These are phyloP conservation scores for Mesembrinibis cayennensis DNA, from an alignment of 2,113 vertebrate species.

Conservation along the genomic window DNA sequence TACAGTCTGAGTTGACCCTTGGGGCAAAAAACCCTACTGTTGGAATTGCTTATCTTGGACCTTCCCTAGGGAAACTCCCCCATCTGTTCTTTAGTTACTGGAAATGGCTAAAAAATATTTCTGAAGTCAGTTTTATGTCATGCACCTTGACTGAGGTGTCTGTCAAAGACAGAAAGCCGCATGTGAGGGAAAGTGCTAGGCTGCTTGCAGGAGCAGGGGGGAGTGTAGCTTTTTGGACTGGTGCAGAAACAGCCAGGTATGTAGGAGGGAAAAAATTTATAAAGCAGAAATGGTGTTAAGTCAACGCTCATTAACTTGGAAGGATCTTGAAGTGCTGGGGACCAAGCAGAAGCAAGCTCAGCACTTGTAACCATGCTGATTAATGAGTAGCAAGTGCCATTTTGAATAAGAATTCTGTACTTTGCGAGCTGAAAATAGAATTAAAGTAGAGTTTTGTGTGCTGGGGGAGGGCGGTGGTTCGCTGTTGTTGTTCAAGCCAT, in stretches of 20 bases:
- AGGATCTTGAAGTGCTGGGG: neutral
- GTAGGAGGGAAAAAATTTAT: neutral
- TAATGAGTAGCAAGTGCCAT: neutral
- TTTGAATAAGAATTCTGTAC: neutral
- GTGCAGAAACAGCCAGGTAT: neutral
- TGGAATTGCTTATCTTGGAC: neutral
- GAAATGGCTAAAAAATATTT: neutral
- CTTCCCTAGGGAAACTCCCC: neutral
- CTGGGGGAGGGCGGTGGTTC: neutral
- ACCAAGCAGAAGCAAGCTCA: neutral
- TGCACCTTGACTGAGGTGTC: neutral
- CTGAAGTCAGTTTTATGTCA: neutral
- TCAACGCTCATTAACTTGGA: neutral
- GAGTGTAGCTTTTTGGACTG: neutral
- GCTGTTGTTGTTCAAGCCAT: neutral
- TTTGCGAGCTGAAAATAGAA: neutral
- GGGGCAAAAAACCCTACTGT: neutral
- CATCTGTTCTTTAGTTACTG: neutral
- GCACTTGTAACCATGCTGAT: neutral
- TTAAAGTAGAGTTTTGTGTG: neutral
- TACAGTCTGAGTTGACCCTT: neutral
- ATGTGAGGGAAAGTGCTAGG: neutral
- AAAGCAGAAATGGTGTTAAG: neutral
- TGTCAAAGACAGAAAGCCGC: neutral
- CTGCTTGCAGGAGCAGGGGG: neutral